Base-by-base conservation (phyloP, 2,888 invertebrate species). In the Rhagophthalmus giganteus region DNA sequence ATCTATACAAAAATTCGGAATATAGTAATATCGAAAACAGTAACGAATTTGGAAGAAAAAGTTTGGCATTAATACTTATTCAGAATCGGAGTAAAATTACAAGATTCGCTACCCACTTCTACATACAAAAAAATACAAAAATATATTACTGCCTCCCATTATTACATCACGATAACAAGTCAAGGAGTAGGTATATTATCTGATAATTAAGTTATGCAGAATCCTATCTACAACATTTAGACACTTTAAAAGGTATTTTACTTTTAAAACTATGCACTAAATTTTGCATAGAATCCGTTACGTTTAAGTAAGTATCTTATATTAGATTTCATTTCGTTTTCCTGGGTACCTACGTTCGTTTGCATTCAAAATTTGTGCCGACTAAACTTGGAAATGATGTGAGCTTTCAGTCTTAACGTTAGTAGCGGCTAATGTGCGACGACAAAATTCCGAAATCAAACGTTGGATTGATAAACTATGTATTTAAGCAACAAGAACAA, bases 41-140 rank as follows among this genome's bases (percentile, higher is more conserved):
- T 40, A 52, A 52, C 40, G 41, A 35, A 46, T 26, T 52, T 45
- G 52, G 46, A 52, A 46, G 45, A 46, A 52, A 52, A 5, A 40
- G 28, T 49, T 52, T 52, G 52, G 52, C 52, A 35, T 41, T 35
- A 41, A 34, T 46, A 40, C 15, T 47, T 44, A 20, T 42, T 25
- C 16, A 45, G 24, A 51, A 51, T 62, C 60, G 57, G 60, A 54
- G 51, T 54, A 54, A 51, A 54, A 41, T 48, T 16, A 47, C 56
- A 54, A 40, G 48, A 52, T 41, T 28, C 40, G 47, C 58, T 59
- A 58, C 58, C 65, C 50, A 63, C 52, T 57, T 50, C 69, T 70
- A 69, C 66, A 63, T 71, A 71, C 70, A 70, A 71, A 69, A 52
- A 70, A 67, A 66, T 70, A 71, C 66, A 71, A 71, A 71, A 71